Evolutionary conservation across 1,140 invertebrate species (phyloP), one percentile per base, ranked within the genome.

Genomic region (Notospermus geniculatus): DNA sequence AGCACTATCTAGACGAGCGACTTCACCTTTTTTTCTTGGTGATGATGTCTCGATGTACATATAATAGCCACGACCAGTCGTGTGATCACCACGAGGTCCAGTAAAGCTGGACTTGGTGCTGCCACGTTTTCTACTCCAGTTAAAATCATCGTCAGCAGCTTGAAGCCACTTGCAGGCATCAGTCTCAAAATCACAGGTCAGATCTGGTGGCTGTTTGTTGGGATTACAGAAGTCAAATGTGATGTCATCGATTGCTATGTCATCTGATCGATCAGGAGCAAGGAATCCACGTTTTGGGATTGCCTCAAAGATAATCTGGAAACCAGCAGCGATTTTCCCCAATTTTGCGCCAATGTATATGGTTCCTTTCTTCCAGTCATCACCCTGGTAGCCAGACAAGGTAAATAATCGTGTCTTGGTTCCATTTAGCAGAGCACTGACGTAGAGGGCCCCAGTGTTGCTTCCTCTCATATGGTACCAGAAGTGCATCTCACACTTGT

Each of bases 391-490:
- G 22, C 66, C 65, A 25, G 23, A 29, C 45, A 39, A 60, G 27
- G 46, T 50, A 27, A 61, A 64, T 1, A 73, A 7, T 32, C 19
- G 50, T 32, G 23, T 67, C 50, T 29, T 59, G 17, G 59, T 69
- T 9, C 56, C 59, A 61, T 73, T 74, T 5, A 65, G 57, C 52
- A 61, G 55, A 41, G 57, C 65, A 53, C 39, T 61, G 11, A 73
- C 67, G 39, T 54, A 36, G 27, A 76, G 56, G 30, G 59, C 57
- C 39, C 71, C 74, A 57, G 62, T 50, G 59, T 53, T 63, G 39
- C 4, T 41, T 36, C 89, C 90, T 70, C 84, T 88, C 88, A 91
- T 91, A 68, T 90, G 88, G 68, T 82, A 87, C 81, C 84, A 91
- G 72, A 92, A 90, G 19, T 62, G 57, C 64, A 78, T 71, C 46